These are phyloP conservation scores for Nycticebus coucang DNA, from an alignment of 2,113 vertebrate species.

Conservation along the genomic window DNA sequence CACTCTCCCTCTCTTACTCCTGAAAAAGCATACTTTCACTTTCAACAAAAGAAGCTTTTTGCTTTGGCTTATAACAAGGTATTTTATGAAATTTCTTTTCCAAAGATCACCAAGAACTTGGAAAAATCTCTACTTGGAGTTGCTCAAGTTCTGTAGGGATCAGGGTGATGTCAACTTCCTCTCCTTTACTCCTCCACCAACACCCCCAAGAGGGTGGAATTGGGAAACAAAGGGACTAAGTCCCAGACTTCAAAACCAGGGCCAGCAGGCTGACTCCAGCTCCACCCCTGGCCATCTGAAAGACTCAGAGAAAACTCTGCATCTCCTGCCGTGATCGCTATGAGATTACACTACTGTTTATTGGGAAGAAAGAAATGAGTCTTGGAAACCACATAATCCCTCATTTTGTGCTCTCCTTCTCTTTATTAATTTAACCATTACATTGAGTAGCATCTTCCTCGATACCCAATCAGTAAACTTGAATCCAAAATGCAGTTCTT, in stretches of 20 bases:
- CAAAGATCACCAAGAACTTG: no score
- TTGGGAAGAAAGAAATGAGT: not conserved
- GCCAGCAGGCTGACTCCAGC: not conserved
- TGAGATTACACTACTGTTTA: not conserved
- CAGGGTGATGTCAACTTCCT: not conserved
- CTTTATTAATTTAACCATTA: not conserved
- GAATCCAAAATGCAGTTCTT: slow-evolving; percentile 23
- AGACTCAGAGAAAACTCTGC: not conserved
- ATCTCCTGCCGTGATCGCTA: not conserved
- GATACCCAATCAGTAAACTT: not conserved
- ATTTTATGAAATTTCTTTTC: no score
- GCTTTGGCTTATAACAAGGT: no score
- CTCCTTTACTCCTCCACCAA: not conserved
- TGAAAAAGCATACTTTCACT: no score
- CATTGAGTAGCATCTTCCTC: not conserved
- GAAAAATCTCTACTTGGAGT: no score
- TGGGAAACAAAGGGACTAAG: not conserved
- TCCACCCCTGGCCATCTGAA: not conserved
- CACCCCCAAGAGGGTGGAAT: not conserved
- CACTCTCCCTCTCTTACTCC: no score
- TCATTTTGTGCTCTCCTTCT: not conserved
- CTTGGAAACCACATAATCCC: not conserved
- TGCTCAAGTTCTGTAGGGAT: not conserved
- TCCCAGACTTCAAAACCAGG: not conserved
- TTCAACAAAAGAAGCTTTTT: no score